Base-by-base conservation (phyloP, 1,140 invertebrate genomes). In the Heliconius congener region DNA sequence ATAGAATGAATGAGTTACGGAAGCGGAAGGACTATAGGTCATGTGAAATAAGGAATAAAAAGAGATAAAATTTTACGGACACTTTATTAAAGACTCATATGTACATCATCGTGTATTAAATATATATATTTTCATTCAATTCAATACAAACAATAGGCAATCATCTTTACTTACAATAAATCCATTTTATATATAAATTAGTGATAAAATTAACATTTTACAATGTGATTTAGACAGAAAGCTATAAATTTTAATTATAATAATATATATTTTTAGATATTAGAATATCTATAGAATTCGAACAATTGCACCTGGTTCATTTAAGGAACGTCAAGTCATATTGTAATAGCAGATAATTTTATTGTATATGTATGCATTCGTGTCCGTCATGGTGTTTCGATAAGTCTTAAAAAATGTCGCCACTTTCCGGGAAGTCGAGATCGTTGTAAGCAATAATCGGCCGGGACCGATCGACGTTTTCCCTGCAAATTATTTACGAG, bases 401-500 rank as follows among this genome's bases (percentile, higher is more conserved):
- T 76, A 71, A 37, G 70, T 52, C 80, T 93, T 95, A 97, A 91
- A 96, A 96, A 91, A 96, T 95, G 87, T 97, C 97, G 87, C 95
- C 95, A 90, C 89, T 94, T 91, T 97, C 97, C 89, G 96, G 97
- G 87, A 97, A 97, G 95, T 98, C 97, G 95, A 98, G 95, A 95
- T 98, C 97, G 95, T 97, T 96, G 96, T 98, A 98, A 91, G 96
- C 96, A 95, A 98, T 95, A 87, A 98, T 95, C 91, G 96, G 95
- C 90, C 97, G 96, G 82, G 96, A 95, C 76, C 95, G 94, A 88
- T 96, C 95, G 88, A 96, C 95, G 87, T 95, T 95, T 90, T 95
- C 95, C 95, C 96, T 96, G 96, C 85, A 96, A 96, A 93, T 91
- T 87, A 87, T 91, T 84, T 88, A 79, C 88, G 83, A 87, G 30